Conservation (phyloP, 2,888 invertebrate genomes). For the Apodemia mormo region DNA sequence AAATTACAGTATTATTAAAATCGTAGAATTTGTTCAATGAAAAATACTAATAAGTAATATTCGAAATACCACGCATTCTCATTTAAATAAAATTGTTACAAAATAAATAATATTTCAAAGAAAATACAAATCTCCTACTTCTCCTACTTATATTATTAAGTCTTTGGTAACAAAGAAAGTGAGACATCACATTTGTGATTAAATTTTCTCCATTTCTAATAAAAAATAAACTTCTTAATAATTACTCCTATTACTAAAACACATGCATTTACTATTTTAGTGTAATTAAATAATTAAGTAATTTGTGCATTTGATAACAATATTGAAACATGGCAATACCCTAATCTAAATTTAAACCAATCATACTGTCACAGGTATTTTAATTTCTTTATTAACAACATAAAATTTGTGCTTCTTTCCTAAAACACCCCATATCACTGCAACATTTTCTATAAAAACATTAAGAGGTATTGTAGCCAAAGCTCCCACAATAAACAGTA, state of each 20-base stretch:
- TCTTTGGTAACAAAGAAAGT: slow-evolving; percentile 45
- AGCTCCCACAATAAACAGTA: slow-evolving; percentile 91
- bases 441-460: slow-evolving; percentile 95
- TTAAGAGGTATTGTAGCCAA: slow-evolving; percentile 96
- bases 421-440: slow-evolving; percentile 96
- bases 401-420: slow-evolving; percentile 98
- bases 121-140: slow-evolving; percentile 29
- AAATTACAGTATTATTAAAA: not conserved
- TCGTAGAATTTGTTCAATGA: not conserved
- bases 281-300: slow-evolving; percentile 46
- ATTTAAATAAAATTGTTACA: slow-evolving; percentile 22
- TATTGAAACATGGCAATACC: slow-evolving; percentile 43
- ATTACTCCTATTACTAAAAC: slow-evolving; percentile 42
- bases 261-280: slow-evolving; percentile 40
- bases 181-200: slow-evolving; percentile 35
- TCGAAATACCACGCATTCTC: not conserved
- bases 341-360: slow-evolving; percentile 44
- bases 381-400: slow-evolving; percentile 95
- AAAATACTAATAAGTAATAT: not conserved
- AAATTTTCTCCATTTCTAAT: slow-evolving; percentile 27
- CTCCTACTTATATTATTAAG: slow-evolving; percentile 34
- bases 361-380: slow-evolving; percentile 85
- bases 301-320: slow-evolving; percentile 61
- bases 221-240: slow-evolving; percentile 29
- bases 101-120: slow-evolving; percentile 34